Evolutionary conservation across 1,140 invertebrate genomes (phyloP), one percentile per base, ranked within the genome.

Genomic region (Panagrolaimus sp.): DNA sequence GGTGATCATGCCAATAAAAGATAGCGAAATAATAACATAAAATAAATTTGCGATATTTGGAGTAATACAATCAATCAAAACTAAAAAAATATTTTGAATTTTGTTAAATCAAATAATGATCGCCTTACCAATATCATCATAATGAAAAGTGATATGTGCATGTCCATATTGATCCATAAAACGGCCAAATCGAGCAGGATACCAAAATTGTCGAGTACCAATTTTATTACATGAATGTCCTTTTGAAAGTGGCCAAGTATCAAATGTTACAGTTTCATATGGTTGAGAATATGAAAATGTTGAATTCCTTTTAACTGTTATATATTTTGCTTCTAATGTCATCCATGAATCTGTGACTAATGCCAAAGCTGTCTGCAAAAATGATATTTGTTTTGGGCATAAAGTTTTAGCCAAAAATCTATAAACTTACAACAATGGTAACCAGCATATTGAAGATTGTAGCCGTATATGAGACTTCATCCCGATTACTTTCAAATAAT

Each of bases 21-120:
- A 57, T 11, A 57, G 27, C 1, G 51, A 57, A 20, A 57, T 57
- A 16, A 57, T 57, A 27, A 27, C 51, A 57, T 57, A 57, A 57
- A 57, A 57, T 11, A 57, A 5, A 27, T 57, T 57, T 57, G 20
- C 51, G n/a, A 57, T 57, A 27, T 27, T 57, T 20, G 51, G 51
- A 57, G 51, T 57, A 13, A 57, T 57, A 16, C 51, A 57, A 25
- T 57, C 51, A 20, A 57, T 57, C 20, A 57, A 11, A 8, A 57
- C 51, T 57, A 25, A 57, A 57, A 57, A 3, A 20, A 25, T 4
- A 57, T 57, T 27, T 25, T 57, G 31, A 48, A n/a, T 9, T 48
- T 57, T 20, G n/a, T 20, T 25, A 16, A 20, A 2, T 57, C n/a
- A n/a, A 3, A 27, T 25, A 57, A 57, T 2, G 2, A 57, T 25